phyloP scores from a whole-genome alignment of 2,113 vertebrate genomes.

The Corythornis madagascariensis region DNA sequence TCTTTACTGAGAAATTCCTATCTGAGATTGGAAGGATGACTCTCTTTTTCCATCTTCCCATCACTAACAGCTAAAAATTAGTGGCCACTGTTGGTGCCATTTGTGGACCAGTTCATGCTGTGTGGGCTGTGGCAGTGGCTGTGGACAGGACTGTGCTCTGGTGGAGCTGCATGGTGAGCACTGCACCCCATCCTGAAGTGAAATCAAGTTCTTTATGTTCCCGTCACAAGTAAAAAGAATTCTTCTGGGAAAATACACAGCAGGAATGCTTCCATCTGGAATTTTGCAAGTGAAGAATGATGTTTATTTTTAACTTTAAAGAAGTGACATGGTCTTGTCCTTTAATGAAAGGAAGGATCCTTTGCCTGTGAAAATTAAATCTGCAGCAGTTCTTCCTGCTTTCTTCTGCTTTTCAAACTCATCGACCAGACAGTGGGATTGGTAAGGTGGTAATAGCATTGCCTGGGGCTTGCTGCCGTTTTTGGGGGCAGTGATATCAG shows the following conservation, averaged over 20 bases:
- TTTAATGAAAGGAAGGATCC: slow-evolving; percentile 64
- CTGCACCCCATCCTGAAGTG: not conserved
- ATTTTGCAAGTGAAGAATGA: slow-evolving; percentile 8
- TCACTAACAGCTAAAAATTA: not conserved
- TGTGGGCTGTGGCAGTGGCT: not conserved
- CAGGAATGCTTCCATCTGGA: not conserved
- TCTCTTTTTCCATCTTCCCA: not conserved
- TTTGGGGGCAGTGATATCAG: slow-evolving; percentile 57
- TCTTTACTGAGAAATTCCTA: not conserved
- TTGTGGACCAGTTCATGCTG: not conserved
- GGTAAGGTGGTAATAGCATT: slow-evolving; percentile 67
- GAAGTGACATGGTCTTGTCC: slow-evolving; percentile 20
- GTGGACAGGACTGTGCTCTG: not conserved
- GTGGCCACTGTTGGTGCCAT: not conserved
- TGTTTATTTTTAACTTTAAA: slow-evolving; percentile 35
- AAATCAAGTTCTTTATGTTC: not conserved
- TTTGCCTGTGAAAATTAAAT: slow-evolving; percentile 64
- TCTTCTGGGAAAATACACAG: not conserved
- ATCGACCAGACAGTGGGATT: slow-evolving; percentile 63
- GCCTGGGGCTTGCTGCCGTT: slow-evolving; percentile 61
- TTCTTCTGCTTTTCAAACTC: slow-evolving; percentile 49
- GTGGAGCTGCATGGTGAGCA: not conserved
- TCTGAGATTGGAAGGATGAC: not conserved
- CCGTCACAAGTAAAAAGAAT: not conserved
- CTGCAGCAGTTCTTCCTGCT: not conserved